Base-by-base conservation (phyloP, 2,113 vertebrate genomes). In the Rostratula benghalensis region DNA sequence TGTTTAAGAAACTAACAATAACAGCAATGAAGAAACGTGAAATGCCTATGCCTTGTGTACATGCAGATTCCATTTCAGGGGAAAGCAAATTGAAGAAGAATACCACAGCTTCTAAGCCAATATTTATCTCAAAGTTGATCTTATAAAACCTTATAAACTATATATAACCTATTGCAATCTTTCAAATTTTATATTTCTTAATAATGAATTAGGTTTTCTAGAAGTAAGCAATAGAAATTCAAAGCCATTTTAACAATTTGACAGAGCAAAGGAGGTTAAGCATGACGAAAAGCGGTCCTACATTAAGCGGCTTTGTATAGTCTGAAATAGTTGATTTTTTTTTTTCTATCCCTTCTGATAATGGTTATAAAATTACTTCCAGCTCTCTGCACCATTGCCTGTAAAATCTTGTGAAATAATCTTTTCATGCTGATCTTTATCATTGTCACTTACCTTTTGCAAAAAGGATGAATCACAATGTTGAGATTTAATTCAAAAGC, bases 341-440 rank as follows among this genome's bases (percentile, higher is more conserved):
- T 75, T 89, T 70, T 87, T 81, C 37, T 73, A 41, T 83, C 35
- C 18, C 19, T 73, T 86, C 71, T 83, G 54, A 91, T 83, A 94
- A 86, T 43, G 37, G 51, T 68, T 65, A 43, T 90, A 68, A 56
- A 94, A 94, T 95, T 96, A 59, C 16, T 91, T 90, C 60, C 53
- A 89, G n/a, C 37, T 92, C 27, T 83, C 48, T 74, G 33, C 30
- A 93, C 39, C 41, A 37, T 6, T 81, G 56, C 81, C 48, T 89
- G 23, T 59, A 95, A 90, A 87, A 56, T 81, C 86, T 86, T 85
- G 31, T 75, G 86, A 93, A 91, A 89, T 81, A 91, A 78, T 92
- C 37, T 86, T 90, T 96, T 93, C 59, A 87, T 30, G 37, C 16
- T 25, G 53, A 46, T 85, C 67, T 80, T 95, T 94, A 95, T 76